A percentile compares a stretch with the other conserved stretches of the same genome.
phyloP scores from a whole-genome alignment of 2,113 vertebrate genomes.

The Platycercus adscitus region DNA sequence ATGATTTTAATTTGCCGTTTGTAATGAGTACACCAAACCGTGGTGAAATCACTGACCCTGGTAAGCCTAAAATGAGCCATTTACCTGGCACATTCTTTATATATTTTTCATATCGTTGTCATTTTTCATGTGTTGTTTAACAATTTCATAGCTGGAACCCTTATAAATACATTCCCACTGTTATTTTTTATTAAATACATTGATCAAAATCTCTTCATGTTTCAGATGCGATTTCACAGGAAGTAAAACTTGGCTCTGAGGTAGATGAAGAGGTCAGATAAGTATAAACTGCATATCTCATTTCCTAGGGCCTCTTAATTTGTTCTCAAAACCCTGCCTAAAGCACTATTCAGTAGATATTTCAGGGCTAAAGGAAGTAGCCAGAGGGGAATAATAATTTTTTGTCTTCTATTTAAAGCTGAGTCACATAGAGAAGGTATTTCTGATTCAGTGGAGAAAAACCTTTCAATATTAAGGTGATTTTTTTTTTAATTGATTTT shows the following conservation, averaged over 20 bases:
- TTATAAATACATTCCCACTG: background rate
- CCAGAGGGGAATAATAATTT: background rate
- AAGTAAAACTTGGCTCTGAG: conserved; percentile 64
- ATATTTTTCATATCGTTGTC: background rate
- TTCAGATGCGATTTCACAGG: conserved; percentile 73
- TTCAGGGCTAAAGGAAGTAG: background rate
- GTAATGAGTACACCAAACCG: conserved; percentile 8
- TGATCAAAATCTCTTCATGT: conserved; percentile 55
- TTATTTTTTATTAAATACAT: background rate
- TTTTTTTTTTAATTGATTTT: background rate
- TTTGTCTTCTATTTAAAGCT: background rate
- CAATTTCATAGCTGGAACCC: background rate
- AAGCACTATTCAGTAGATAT: background rate
- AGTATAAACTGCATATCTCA: background rate
- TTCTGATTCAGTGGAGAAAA: background rate
- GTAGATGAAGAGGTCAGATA: conserved; percentile 78
- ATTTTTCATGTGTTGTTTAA: background rate
- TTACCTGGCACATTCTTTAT: background rate
- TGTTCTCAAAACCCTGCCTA: background rate
- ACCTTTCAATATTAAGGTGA: background rate
- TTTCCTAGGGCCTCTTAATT: background rate
- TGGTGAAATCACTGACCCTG: conserved; percentile 56
- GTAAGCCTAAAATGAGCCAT: conserved; percentile 43
- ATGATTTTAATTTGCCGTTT: conserved; percentile 66
- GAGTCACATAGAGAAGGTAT: background rate